A percentile compares a stretch with the other conserved stretches of the same genome.
Conservation (phyloP, 1,140 invertebrate genomes). For the Tribolium castaneum region DNA sequence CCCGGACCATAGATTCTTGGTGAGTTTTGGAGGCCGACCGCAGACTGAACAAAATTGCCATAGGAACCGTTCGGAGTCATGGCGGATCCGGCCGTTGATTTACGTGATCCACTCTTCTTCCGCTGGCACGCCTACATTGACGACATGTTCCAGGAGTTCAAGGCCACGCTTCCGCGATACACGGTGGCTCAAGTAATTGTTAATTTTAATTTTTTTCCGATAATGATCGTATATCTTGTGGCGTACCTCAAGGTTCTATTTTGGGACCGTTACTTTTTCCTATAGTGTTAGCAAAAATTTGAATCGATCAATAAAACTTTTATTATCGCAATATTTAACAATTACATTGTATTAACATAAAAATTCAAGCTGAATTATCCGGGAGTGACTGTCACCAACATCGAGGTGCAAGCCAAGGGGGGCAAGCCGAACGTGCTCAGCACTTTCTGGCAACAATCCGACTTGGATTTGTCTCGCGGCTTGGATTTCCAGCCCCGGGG, state of each 20-base stretch:
- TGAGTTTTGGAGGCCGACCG: neutral
- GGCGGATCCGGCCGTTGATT: conserved; percentile 69
- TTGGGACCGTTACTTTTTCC: no score
- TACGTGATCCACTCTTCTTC: conserved; percentile 73
- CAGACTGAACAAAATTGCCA: conserved; percentile 26
- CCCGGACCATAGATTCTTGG: neutral
- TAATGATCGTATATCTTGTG: no score
- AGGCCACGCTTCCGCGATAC: conserved; percentile 61
- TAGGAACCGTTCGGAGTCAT: conserved; percentile 74
- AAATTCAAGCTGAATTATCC: conserved; percentile 57
- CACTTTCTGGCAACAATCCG: conserved; percentile 67
- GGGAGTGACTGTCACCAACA: conserved; percentile 50
- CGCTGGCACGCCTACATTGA: conserved; percentile 84
- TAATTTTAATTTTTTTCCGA: no score
- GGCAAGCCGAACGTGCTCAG: conserved; percentile 58
- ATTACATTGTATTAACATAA: neutral
- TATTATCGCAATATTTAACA: no score
- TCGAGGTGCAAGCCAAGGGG: conserved; percentile 45
- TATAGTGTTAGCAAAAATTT: no score
- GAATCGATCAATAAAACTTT: no score
- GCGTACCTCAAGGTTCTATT: no score
- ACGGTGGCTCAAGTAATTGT: conserved; percentile 64
- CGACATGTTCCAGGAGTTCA: conserved; percentile 64
- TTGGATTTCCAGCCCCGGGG: conserved; percentile 66
- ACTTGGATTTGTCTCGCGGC: conserved; percentile 66